Base-by-base conservation (phyloP, 2,888 invertebrate species). In the Nebria salina region DNA sequence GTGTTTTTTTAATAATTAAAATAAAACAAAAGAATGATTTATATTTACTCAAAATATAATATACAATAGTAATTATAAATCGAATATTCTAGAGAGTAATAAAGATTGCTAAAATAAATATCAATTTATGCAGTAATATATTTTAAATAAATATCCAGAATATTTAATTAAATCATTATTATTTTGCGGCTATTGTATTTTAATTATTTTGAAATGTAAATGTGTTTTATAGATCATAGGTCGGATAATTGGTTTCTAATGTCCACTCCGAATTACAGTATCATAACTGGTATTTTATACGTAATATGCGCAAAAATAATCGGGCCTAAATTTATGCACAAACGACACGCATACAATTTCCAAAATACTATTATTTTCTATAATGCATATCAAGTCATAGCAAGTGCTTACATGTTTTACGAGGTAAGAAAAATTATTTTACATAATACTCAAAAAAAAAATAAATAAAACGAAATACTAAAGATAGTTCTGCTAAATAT, bases 361-460 rank as follows among this genome's bases (percentile, higher is more conserved):
- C 72, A 72, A 34, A 41, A 77, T 11, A 43, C 65, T 26, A n/a
- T 77, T 8, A 77, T 77, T 1, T n/a, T 1, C 0, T 77, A 77
- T 41, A 77, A 77, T 64, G 77, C 72, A 3, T 13, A 64, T 15
- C 72, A 72, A 72, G 72, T 72, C 20, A 15, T 77, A n/a, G 1
- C 54, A 2, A 77, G 65, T 64, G 4, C 20, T 0, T 72, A 72
- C n/a, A 41, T 77, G 2, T 9, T 76, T 11, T 76, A 70, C 41
- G 34, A 72, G 72, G 77, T 77, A 77, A 72, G 77, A 34, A 77
- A 77, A n/a, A 76, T 15, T n/a, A 4, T 70, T 3, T 82, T 65
- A 64, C 34, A 25, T 13, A 64, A 42, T 25, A 75, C n/a, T 34
- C 4, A 34, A 34, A 34, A 34, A 1, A 34, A 34, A 34, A 34